Conservation (phyloP, 2,888 invertebrate genomes). For the Amblyjoppa fuscipennis region DNA sequence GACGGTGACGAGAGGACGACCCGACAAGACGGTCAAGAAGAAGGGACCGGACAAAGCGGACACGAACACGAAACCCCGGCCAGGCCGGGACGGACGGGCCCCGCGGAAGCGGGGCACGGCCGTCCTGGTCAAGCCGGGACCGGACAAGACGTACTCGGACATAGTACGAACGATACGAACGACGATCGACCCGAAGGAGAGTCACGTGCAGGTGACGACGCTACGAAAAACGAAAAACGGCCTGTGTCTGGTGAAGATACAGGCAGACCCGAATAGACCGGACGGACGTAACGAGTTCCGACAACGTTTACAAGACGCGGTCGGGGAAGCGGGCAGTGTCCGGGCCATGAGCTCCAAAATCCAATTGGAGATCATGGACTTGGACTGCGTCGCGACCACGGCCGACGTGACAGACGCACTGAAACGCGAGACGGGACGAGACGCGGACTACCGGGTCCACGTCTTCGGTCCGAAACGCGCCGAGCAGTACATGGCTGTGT, state of each 20-base stretch:
- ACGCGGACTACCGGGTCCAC: slow-evolving; percentile 47
- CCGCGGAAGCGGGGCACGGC: slow-evolving; percentile 5
- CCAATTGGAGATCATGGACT: too few relatives aligned
- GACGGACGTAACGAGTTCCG: neutral
- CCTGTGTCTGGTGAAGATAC: slow-evolving; percentile 57
- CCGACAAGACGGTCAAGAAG: too few relatives aligned
- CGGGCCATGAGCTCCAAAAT: slow-evolving; percentile 26
- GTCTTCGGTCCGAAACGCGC: slow-evolving; percentile 55
- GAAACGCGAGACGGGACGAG: slow-evolving; percentile 47
- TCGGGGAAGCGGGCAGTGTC: slow-evolving; percentile 51
- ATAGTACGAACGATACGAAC: slow-evolving; percentile 36
- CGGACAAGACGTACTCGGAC: slow-evolving; percentile 48
- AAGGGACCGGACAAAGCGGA: too few relatives aligned
- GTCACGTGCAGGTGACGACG: slow-evolving; percentile 55
- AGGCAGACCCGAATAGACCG: slow-evolving; percentile 39
- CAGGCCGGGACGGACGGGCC: too few relatives aligned
- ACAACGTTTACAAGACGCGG: slow-evolving; percentile 22
- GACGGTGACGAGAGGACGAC: too few relatives aligned
- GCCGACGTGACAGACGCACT: too few relatives aligned
- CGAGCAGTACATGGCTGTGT: slow-evolving; percentile 60
- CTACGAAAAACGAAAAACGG: slow-evolving; percentile 58
- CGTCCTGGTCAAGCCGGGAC: slow-evolving; percentile 53
- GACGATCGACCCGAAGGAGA: slow-evolving; percentile 35
- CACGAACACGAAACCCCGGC: too few relatives aligned
- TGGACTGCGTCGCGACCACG: too few relatives aligned